Base-by-base conservation (phyloP, 2,113 vertebrate species). In the Saimiri boliviensis region DNA sequence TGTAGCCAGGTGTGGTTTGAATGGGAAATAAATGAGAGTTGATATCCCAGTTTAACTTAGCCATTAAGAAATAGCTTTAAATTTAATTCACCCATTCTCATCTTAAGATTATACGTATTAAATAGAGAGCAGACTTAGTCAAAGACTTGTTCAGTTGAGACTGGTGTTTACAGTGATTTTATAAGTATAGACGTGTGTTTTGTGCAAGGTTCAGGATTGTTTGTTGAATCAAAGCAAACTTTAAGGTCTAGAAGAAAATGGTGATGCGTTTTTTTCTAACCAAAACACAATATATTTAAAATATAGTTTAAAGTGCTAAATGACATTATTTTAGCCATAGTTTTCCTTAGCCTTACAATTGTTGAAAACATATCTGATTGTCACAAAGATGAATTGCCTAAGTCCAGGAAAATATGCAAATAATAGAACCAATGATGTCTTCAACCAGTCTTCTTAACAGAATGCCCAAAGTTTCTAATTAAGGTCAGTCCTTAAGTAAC, bases 381-480 rank as follows among this genome's bases (percentile, higher is more conserved):
- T 92, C 63, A 77, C 20, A 90, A 81, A 92, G 76, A 95, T 94
- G 10, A 81, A 82, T 93, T 96, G 21, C 13, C 25, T 52, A 76
- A 40, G n/a, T 37, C 25, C 6, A 42, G 17, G 16, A 90, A 93
- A 81, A 60, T 71, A 40, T 97, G 35, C 37, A 81, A 87, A 60
- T 93, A 68, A 73, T 25, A 92, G 56, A 89, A 85, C 3, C 47
- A 92, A 60, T 90, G 32, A 40, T 89, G 4, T 90, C 37, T 89
- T 89, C 74, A 96, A 71, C 35, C 21, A 89, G 8, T 84, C 21
- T 87, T 73, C 92, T 91, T 58, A 84, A 45, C 35, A 71, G 87
- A 83, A 32, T 92, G 32, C 77, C n/a, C 76, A 85, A 70, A 89
- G 30, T 79, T 74, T 94, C 77, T 96, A 93, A 95, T 95, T 95